phyloP scores from a whole-genome alignment of 1,140 invertebrate species.

The Pseudomyrmex dendroicus region DNA sequence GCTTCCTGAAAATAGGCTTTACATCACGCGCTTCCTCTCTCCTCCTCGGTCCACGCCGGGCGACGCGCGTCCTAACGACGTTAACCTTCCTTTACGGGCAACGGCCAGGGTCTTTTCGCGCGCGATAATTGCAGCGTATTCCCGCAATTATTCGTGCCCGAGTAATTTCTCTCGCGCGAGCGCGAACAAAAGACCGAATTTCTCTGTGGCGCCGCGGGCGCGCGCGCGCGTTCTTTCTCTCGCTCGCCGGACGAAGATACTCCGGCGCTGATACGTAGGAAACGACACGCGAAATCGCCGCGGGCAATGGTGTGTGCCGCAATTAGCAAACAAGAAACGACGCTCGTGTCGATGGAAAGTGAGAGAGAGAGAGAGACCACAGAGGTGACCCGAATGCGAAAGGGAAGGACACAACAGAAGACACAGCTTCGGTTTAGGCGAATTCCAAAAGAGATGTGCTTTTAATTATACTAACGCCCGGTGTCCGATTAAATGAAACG shows the following conservation, averaged over 20 bases:
- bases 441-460: conserved; percentile 82
- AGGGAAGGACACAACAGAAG: not conserved
- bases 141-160: conserved; percentile 54
- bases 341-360: conserved; percentile 35
- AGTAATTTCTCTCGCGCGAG: conserved; percentile 41
- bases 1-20: conserved; percentile 50
- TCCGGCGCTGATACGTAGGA: too few relatives aligned
- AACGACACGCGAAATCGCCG: too few relatives aligned
- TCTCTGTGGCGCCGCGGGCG: conserved; percentile 36
- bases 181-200: conserved; percentile 50
- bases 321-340: conserved; percentile 68
- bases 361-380: not conserved
- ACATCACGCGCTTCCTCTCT: conserved; percentile 52
- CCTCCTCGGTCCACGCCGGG: not conserved
- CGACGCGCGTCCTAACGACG: conserved; percentile 36
- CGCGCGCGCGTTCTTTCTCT: conserved; percentile 5
- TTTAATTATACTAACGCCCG: conserved; percentile 82
- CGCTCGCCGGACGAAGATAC: conserved; percentile 14
- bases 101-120: conserved; percentile 26
- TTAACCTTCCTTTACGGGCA: conserved; percentile 28
- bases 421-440: conserved; percentile 62
- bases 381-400: not conserved
- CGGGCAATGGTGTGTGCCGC: conserved; percentile 44
- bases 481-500: conserved; percentile 81
- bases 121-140: conserved; percentile 56